These are phyloP conservation scores for Acrocyrtus sp. DNA, from an alignment of 2,888 invertebrate genomes.

Conservation along the genomic window DNA sequence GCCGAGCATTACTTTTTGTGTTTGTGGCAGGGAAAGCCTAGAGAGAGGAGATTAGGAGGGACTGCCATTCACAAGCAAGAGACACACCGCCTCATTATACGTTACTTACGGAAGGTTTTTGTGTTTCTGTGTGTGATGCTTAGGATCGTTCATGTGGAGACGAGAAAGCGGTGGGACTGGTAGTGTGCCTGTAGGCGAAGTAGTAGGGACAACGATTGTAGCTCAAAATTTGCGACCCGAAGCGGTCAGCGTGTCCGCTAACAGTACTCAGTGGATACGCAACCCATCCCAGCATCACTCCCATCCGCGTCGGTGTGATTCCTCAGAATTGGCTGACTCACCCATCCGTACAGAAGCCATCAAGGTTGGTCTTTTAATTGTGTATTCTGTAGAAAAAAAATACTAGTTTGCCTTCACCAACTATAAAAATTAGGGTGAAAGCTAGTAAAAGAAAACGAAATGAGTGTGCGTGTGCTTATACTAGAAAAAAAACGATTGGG, in stretches of 20 bases:
- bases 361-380: conserved; percentile 56
- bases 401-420: neutral
- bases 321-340: conserved; percentile 62
- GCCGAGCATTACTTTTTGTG: neutral
- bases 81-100: neutral
- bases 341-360: conserved; percentile 60
- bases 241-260: conserved; percentile 48
- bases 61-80: too few species aligned
- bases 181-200: conserved; percentile 59
- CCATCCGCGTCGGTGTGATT: conserved; percentile 58
- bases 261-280: conserved; percentile 55
- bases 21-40: neutral
- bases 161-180: conserved; percentile 62
- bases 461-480: too few species aligned
- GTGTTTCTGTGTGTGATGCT: too few species aligned
- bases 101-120: neutral
- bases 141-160: conserved; percentile 63
- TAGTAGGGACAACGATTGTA: conserved; percentile 51
- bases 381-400: neutral
- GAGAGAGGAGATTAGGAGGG: too few species aligned
- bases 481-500: neutral
- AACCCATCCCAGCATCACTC: conserved; percentile 53
- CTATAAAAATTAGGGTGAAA: too few species aligned
- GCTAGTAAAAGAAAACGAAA: too few species aligned
- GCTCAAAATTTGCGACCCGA: conserved; percentile 58